Evolutionary conservation across 2,113 vertebrate genomes (phyloP).

Genomic region (Vidua chalybeata): DNA sequence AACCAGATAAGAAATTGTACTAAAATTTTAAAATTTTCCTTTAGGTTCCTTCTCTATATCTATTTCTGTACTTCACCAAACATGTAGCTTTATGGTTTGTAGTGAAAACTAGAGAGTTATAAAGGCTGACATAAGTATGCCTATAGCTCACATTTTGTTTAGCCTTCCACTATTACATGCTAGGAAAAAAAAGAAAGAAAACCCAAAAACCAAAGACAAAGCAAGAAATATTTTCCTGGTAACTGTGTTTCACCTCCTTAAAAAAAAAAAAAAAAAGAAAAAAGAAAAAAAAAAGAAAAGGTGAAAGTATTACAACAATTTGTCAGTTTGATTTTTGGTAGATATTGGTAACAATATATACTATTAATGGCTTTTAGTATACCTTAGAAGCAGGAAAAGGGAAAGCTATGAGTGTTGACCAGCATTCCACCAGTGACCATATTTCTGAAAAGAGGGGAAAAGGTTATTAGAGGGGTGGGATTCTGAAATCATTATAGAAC

Average conservation of each 20-base stretch:
- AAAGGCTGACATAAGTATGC: background rate
- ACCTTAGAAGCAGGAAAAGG: background rate
- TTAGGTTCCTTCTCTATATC: background rate
- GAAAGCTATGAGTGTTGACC: background rate
- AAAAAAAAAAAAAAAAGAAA: background rate
- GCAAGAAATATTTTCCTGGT: background rate
- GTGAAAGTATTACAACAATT: background rate
- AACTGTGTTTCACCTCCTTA: accelerated
- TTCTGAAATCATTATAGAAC: background rate
- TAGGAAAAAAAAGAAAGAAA: background rate
- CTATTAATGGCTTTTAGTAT: background rate
- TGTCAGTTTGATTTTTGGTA: background rate
- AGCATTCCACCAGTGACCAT: accelerated
- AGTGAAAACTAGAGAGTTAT: background rate
- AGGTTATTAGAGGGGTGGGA: accelerated
- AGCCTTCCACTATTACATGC: background rate
- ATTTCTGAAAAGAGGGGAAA: background rate
- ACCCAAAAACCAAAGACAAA: background rate
- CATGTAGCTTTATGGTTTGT: background rate
- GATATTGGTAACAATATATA: background rate
- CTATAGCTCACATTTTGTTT: background rate
- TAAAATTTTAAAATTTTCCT: slow-evolving; percentile 13
- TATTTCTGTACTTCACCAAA: background rate
- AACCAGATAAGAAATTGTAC: slow-evolving; percentile 1
- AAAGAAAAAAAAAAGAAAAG: background rate